Base-by-base conservation (phyloP, 53 echinoderm and acorn worm genomes). In the Holothuria leucospilota region DNA sequence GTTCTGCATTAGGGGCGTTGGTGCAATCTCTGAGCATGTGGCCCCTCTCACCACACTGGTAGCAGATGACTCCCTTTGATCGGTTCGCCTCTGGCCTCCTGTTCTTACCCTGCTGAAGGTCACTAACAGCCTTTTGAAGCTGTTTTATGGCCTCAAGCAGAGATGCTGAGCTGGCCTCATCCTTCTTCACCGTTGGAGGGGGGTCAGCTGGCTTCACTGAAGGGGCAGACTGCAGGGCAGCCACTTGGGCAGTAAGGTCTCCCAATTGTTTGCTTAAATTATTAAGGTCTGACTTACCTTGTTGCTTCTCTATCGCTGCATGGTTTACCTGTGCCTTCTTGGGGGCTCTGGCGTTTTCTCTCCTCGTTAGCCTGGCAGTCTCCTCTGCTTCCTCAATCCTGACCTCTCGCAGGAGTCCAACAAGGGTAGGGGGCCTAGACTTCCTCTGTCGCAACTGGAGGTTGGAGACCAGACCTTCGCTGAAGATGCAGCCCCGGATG, bases 401-500 rank as follows among this genome's bases (percentile, higher is more conserved):
- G 5, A 77, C 78, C 27, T 77, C 78, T 53, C 52, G 78, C 52
- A 49, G 56, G 23, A 77, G 42, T 23, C 9, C 29, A 26, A 77
- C 24, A 12, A 49, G 28, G 42, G 51, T 29, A n/a, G 78, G 78
- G 25, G 78, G 78, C 29, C 23, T 8, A 14, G 18, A 7, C 28
- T 14, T 77, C 10, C 56, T 23, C 27, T 53, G 78, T n/a, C 52
- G 25, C 15, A 78, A 56, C 78, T 77, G 78, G 20, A 77, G 56
- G 24, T 10, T 28, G 20, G 42, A 20, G 21, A 38, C 56, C 41
- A 40, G 13, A 29, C 78, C 52, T 28, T 88, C 85, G 34, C 84
- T 71, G 63, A 78, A 88, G 2, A 91, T 41, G 68, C 87, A 88
- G 8, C 91, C 88, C 7, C 85, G 18, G 59, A 68, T 69, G 25